Evolutionary conservation across 2,113 vertebrate species (phyloP).

Genomic region (Pluvianellus socialis): DNA sequence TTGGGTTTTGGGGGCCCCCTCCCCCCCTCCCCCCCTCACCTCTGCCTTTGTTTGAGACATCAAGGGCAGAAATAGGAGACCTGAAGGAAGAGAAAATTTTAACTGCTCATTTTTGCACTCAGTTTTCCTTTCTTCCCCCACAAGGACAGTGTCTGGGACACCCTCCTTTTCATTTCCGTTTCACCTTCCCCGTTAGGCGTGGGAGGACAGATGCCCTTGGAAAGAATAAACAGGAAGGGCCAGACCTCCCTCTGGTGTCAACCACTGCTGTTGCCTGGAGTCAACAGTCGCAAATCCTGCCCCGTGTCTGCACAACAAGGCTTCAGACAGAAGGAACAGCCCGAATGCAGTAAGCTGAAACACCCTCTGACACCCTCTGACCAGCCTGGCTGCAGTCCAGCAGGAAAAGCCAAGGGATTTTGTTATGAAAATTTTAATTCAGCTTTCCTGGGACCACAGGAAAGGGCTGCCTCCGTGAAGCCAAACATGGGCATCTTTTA

Average conservation of each 20-base stretch:
- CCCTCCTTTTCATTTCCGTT: not conserved
- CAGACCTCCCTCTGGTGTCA: not conserved
- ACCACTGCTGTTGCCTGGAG: not conserved
- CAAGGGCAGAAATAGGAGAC: conserved; percentile 1
- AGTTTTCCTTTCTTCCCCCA: not conserved
- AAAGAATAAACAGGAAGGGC: conserved; percentile 3
- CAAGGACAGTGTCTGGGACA: not conserved
- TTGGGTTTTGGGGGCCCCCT: conserved; percentile 1
- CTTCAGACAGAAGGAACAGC: not conserved
- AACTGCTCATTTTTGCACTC: not conserved
- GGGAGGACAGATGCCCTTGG: not conserved
- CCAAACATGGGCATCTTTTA: not conserved
- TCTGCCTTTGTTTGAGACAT: not conserved
- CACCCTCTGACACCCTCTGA: not conserved
- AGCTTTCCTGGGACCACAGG: not conserved
- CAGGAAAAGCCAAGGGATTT: not conserved
- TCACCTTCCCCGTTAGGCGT: not conserved
- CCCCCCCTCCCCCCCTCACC: not conserved
- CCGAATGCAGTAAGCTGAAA: not conserved
- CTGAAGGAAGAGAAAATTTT: not conserved
- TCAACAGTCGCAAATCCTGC: not conserved
- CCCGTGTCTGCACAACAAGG: not conserved
- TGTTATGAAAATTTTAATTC: not conserved
- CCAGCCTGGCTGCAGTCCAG: not conserved
- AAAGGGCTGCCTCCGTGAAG: not conserved